A percentile compares a stretch with the other conserved stretches of the same genome.
These are phyloP conservation scores for Morelia viridis DNA, from an alignment of 2,797 vertebrate genomes.

Conservation along the genomic window DNA sequence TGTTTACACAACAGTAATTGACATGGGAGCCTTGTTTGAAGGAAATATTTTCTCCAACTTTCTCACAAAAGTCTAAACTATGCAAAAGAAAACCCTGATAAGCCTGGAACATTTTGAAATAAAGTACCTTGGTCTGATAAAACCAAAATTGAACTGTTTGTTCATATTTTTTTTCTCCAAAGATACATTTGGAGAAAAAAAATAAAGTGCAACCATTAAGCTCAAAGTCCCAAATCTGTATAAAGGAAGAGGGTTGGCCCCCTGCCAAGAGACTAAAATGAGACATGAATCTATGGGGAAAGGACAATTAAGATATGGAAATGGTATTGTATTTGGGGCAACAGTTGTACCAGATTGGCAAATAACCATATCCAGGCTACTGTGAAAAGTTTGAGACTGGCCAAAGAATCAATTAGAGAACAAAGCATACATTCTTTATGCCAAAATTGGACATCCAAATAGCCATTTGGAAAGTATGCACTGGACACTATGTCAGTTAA, in stretches of 20 bases:
- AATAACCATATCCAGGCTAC: neutral
- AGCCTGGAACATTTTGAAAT: neutral
- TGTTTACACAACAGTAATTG: too few species aligned
- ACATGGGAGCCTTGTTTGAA: too few species aligned
- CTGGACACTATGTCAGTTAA: too few species aligned
- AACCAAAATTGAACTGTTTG: neutral
- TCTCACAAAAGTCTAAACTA: too few species aligned
- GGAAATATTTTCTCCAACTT: too few species aligned
- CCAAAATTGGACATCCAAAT: neutral
- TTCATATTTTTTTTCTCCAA: neutral
- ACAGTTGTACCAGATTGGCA: neutral
- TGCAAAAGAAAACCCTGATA: neutral
- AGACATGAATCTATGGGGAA: neutral
- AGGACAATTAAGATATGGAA: neutral
- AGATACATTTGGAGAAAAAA: neutral
- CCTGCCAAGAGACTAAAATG: neutral
- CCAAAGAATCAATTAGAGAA: neutral
- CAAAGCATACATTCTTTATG: neutral
- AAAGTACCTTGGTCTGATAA: neutral
- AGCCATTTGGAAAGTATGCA: neutral
- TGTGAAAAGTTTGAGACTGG: neutral
- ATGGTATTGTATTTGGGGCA: neutral
- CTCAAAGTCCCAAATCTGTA: neutral
- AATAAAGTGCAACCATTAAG: neutral
- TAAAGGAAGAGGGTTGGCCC: neutral